A percentile compares a stretch with the other conserved stretches of the same genome.
phyloP scores from a whole-genome alignment of 2,888 invertebrate species.

The Acheta domesticus region DNA sequence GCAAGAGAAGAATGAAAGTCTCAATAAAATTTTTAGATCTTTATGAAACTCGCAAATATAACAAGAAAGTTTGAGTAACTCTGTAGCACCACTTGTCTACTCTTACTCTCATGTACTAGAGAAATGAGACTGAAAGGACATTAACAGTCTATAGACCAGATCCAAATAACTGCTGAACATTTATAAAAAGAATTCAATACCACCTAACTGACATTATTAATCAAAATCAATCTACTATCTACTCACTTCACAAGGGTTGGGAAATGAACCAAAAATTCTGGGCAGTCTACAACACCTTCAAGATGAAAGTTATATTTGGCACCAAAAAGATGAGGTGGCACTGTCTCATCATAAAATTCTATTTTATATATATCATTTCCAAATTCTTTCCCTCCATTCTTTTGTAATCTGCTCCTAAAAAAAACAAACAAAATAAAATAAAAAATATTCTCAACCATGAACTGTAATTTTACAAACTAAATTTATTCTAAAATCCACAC shows the following conservation, averaged over 20 bases:
- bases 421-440: not conserved
- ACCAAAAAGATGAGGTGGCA: constrained; percentile 80
- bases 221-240: not conserved
- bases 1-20: too few species aligned
- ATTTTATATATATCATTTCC: constrained; percentile 78
- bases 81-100: too few species aligned
- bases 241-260: constrained; percentile 65
- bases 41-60: too few species aligned
- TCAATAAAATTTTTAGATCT: too few species aligned
- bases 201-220: not conserved
- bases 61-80: too few species aligned
- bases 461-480: not conserved
- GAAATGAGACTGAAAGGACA: too few species aligned
- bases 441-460: not conserved
- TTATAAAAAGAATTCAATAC: not conserved
- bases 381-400: constrained; percentile 55
- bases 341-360: constrained; percentile 59
- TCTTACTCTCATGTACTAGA: too few species aligned
- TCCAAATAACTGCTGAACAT: too few species aligned
- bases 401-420: constrained; percentile 31
- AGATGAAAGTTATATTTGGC: constrained; percentile 93
- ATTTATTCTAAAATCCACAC: constrained; percentile 39
- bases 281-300: constrained; percentile 96
- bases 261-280: constrained; percentile 96
- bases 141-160: too few species aligned